Conservation (phyloP, 2,113 vertebrate species). For the Pedionomus torquatus region DNA sequence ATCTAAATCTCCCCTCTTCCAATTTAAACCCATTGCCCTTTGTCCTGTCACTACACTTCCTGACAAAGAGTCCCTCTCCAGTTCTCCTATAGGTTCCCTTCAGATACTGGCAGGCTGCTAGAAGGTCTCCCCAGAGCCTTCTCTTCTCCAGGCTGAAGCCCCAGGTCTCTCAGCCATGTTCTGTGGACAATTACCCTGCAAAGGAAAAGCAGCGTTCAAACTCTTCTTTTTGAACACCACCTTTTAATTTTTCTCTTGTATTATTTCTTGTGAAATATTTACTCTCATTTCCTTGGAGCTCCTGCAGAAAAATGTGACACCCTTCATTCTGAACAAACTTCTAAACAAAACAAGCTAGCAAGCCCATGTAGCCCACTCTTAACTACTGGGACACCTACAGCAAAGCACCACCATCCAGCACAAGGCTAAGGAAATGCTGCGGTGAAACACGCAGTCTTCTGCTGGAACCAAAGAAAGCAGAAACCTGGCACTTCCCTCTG, state of each 20-base stretch:
- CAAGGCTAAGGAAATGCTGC: rapidly evolving
- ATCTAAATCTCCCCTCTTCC: too few relatives aligned
- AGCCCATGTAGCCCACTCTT: rapidly evolving
- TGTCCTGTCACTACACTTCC: too few relatives aligned
- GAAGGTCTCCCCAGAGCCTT: too few relatives aligned
- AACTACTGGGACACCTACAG: background rate
- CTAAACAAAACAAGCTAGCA: background rate
- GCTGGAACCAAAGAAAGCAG: background rate
- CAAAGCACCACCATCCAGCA: background rate
- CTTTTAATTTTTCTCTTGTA: background rate
- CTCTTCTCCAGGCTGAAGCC: too few relatives aligned
- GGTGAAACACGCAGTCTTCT: background rate
- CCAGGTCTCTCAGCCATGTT: background rate
- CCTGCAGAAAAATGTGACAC: background rate
- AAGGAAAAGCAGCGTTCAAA: background rate
- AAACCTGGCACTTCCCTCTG: background rate
- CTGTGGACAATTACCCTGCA: background rate
- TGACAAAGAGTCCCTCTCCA: too few relatives aligned
- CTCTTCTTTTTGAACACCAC: background rate
- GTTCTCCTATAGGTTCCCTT: too few relatives aligned
- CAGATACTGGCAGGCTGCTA: too few relatives aligned
- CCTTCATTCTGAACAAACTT: background rate
- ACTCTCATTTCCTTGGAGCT: background rate
- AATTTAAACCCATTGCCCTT: too few relatives aligned
- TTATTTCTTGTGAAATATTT: background rate